Conservation (phyloP, 2,888 invertebrate species). For the Osmoderma eremita region DNA sequence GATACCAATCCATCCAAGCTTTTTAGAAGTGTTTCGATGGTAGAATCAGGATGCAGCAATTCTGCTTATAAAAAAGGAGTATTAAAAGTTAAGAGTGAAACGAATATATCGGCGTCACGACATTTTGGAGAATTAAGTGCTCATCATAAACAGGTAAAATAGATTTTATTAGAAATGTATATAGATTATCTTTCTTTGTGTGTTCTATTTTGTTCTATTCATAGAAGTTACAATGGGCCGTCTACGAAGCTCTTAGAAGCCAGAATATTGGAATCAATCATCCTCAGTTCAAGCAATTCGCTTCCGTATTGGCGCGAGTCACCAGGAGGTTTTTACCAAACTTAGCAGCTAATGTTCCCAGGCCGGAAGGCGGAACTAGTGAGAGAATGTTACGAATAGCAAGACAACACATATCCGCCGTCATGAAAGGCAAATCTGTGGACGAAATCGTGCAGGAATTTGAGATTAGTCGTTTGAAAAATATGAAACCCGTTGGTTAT, state of each 20-base stretch:
- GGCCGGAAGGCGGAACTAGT: slow-evolving; percentile 72
- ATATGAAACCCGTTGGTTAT: slow-evolving; percentile 67
- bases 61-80: slow-evolving; percentile 49
- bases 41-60: slow-evolving; percentile 5
- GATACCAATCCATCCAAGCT: slow-evolving; percentile 63
- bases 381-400: slow-evolving; percentile 79
- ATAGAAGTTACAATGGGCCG: slow-evolving; percentile 84
- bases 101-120: slow-evolving; percentile 62
- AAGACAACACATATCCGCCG: slow-evolving; percentile 72
- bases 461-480: slow-evolving; percentile 56
- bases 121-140: slow-evolving; percentile 68
- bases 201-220: slow-evolving; percentile 2
- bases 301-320: slow-evolving; percentile 73
- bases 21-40: slow-evolving; percentile 67
- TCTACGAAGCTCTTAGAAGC: slow-evolving; percentile 77
- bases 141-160: slow-evolving; percentile 71
- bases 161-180: too few species aligned
- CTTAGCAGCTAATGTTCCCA: slow-evolving; percentile 62
- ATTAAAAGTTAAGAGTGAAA: slow-evolving; percentile 59
- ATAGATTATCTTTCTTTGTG: background rate
- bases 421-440: slow-evolving; percentile 72
- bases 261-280: slow-evolving; percentile 78
- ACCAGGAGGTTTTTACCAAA: slow-evolving; percentile 74
- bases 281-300: slow-evolving; percentile 77
- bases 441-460: slow-evolving; percentile 70